Percentiles rank a stretch among this genome's conserved stretches.
These are phyloP conservation scores for Temnothorax longispinosus DNA, from an alignment of 1,140 invertebrate genomes.

Conservation along the genomic window DNA sequence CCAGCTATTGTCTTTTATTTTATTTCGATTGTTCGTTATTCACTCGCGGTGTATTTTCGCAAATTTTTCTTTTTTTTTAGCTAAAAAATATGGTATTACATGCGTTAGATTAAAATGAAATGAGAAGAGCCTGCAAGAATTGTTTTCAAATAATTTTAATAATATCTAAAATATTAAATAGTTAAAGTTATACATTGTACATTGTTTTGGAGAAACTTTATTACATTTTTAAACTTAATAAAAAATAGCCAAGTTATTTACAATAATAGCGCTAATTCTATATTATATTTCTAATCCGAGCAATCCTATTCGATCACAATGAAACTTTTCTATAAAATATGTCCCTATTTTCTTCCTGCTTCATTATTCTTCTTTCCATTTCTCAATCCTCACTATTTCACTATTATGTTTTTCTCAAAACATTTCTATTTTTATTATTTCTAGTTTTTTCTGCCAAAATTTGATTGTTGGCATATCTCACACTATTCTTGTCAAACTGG, in stretches of 20 bases:
- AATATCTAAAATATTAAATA: constrained; percentile 6
- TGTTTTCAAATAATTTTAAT: constrained; percentile 1
- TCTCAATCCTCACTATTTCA: background rate
- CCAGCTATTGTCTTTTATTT: background rate
- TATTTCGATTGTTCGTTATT: background rate
- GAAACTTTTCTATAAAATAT: background rate
- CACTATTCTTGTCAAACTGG: background rate
- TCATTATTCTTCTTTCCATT: background rate
- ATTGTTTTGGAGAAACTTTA: constrained; percentile 1
- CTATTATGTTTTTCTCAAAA: background rate
- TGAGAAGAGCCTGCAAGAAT: background rate
- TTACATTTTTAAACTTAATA: constrained; percentile 22
- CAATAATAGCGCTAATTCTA: background rate
- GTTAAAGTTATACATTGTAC: background rate
- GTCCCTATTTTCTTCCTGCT: background rate
- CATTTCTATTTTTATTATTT: background rate
- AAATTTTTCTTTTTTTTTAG: background rate
- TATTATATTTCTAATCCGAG: background rate
- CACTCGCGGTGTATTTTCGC: background rate
- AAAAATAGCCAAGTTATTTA: constrained; percentile 18
- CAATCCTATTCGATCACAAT: background rate
- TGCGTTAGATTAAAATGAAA: background rate
- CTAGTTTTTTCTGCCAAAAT: background rate
- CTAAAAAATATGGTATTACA: background rate
- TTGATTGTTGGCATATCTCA: background rate